These are phyloP conservation scores for Axis porcinus DNA, from an alignment of 2,113 vertebrate genomes.

Conservation along the genomic window DNA sequence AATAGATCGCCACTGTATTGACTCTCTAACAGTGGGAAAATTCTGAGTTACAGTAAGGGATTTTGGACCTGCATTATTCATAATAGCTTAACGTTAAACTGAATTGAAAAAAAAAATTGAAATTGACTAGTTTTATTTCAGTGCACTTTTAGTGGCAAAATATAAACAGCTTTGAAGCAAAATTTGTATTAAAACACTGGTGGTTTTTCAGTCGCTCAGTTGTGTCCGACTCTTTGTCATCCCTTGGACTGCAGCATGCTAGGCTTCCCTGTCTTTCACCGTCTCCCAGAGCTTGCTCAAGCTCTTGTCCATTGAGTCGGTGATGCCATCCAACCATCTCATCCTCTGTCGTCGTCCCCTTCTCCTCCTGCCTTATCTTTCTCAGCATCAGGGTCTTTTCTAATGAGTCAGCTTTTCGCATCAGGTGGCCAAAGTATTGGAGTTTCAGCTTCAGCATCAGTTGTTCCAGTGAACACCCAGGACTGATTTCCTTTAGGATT, in stretches of 20 bases:
- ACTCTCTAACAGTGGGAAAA: neutral
- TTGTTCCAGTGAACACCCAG: neutral
- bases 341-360: neutral
- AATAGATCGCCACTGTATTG: neutral
- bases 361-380: neutral
- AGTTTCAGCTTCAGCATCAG: neutral
- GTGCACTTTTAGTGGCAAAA: neutral
- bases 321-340: neutral
- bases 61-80: neutral
- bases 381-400: neutral
- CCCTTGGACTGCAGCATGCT: neutral
- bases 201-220: neutral
- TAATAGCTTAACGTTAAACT: neutral
- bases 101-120: neutral
- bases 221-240: neutral
- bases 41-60: neutral
- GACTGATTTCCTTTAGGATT: neutral
- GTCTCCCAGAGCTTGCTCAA: neutral
- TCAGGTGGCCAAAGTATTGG: neutral
- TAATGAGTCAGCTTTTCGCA: neutral
- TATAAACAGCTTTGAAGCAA: neutral
- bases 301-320: neutral
- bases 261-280: neutral
- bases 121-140: neutral
- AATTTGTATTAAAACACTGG: neutral